Base-by-base conservation (phyloP, 2,888 invertebrate genomes). In the Horisme vitalbata region DNA sequence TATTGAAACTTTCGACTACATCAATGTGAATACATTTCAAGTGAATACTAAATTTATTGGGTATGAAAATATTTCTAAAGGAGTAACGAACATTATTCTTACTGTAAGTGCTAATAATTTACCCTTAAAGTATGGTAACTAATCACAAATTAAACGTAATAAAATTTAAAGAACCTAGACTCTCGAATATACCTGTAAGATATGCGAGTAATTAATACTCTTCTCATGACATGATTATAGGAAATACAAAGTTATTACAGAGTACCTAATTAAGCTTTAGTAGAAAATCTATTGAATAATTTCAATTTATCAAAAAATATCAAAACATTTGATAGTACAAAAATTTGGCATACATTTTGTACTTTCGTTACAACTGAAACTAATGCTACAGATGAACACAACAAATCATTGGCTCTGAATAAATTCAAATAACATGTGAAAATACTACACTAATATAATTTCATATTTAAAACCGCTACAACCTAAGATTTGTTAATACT, bases 31-130 rank as follows among this genome's bases (percentile, higher is more conserved):
- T 68, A 68, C 53, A 67, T 71, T 78, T 79, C 62, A 76, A 79
- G 79, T 75, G 68, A 77, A 65, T 75, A 77, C 85, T 87, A 89
- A 88, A 88, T 88, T 89, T 88, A 89, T 89, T 89, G 89, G 89
- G 89, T 86, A 84, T 78, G 74, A 75, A 61, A 71, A 69, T 63
- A 71, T 71, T 67, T 68, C 65, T 76, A 75, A 49, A 65, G 73
- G 78, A 83, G 77, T 75, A 81, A 82, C 76, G 77, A 61, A 73
- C 54, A 63, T 18, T 18, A 18, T 60, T 62, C 62, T 64, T 61
- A 64, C 36, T 50, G 52, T 68, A 72, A 48, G 35, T 49, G 46
- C 45, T 55, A 50, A 57, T 54, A 45, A 41, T 57, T 34, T 50
- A 36, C 41, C 51, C 49, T 50, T 37, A 37, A 4, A 35, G 9